Base-by-base conservation (phyloP, 2,113 vertebrate species). In the Promerops cafer region DNA sequence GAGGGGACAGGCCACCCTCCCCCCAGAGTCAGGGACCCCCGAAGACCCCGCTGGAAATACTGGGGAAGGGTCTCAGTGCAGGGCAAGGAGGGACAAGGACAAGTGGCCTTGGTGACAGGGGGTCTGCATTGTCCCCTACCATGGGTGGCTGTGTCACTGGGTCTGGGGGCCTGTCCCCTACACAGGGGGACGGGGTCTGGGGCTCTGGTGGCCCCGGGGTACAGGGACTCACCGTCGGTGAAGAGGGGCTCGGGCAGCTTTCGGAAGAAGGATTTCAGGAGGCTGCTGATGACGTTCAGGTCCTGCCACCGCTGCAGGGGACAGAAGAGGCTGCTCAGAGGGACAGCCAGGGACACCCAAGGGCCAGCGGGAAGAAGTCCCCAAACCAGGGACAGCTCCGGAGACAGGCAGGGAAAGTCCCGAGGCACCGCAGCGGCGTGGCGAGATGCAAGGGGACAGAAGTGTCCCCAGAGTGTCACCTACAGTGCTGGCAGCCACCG, bases 231-330 rank as follows among this genome's bases (percentile, higher is more conserved):
- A 99, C 99, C 99, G 0, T 99, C 99, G 1, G 99, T 99, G 97
- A 99, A 99, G 31, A 99, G 99, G 3, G 99, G 99, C 96, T 99
- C 99, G 0, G 99, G 99, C 11, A 99, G 98, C 94, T 99, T 99
- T 72, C 99, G 98, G 97, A 99, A 99, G 98, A 99, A 99, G 68
- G 99, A 99, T 92, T 99, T 99, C 76, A 99, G 97, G 81, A 99
- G 98, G 87, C 99, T 99, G 98, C 99, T 99, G 93, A 99, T 99
- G 37, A 99, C 99, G 1, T 99, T 99, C 93, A 99, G 98, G 92
- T 99, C 99, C 96, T 99, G 99, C 99, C 99, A 99, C 83, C 98
- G 98, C 99, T 95, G 94, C 2, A 1, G 65, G 75, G 78, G 80
- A 90, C 40, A 84, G 33, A 37, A 22, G 52, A 24, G 16, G 57